Evolutionary conservation across 1,140 invertebrate species (phyloP).

Genomic region (Ceratoteleas bidentatus): DNA sequence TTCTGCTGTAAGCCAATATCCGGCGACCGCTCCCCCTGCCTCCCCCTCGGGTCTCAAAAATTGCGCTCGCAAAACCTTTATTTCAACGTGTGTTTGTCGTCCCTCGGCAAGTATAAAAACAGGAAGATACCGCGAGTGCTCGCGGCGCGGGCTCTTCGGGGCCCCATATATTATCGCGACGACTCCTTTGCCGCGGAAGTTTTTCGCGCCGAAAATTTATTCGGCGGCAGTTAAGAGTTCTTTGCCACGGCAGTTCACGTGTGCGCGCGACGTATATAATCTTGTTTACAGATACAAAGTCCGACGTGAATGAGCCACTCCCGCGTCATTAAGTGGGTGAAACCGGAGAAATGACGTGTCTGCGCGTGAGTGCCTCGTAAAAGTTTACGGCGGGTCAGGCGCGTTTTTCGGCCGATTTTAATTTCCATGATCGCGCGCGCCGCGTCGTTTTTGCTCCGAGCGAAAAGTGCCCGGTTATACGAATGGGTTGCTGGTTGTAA

Average conservation of each 20-base stretch:
- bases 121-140: conserved; percentile 48
- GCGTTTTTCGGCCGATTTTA: conserved; percentile 32
- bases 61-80: conserved; percentile 39
- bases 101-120: conserved; percentile 54
- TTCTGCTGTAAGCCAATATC: conserved; percentile 59
- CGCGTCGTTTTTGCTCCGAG: neutral
- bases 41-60: conserved; percentile 17
- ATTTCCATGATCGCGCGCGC: conserved; percentile 1
- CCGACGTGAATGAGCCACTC: conserved; percentile 56
- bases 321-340: conserved; percentile 63
- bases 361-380: conserved; percentile 58
- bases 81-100: conserved; percentile 20
- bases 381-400: conserved; percentile 59
- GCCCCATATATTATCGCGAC: conserved; percentile 57
- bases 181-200: conserved; percentile 55
- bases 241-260: conserved; percentile 64
- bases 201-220: conserved; percentile 65
- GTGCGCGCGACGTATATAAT: conserved; percentile 58
- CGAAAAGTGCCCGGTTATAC: too few relatives aligned
- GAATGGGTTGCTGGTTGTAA: too few relatives aligned
- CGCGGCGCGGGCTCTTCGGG: conserved; percentile 39
- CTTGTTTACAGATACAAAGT: conserved; percentile 61
- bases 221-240: conserved; percentile 59
- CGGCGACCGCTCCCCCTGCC: conserved; percentile 3
- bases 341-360: conserved; percentile 62